A percentile compares a stretch with the other conserved stretches of the same genome.
Evolutionary conservation across 1,140 invertebrate species (phyloP).

Genomic region (Oryctes rhinoceros): DNA sequence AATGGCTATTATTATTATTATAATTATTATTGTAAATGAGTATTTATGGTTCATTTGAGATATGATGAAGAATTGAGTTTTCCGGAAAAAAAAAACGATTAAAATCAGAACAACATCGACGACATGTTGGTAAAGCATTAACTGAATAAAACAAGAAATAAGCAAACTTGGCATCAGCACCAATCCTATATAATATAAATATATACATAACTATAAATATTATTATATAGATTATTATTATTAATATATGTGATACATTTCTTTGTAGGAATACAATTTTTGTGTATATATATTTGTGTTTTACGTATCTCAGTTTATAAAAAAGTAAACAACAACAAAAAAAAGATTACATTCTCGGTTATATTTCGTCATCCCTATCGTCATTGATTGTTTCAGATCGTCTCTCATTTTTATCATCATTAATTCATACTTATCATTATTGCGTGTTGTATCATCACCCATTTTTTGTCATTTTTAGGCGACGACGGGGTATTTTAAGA

Average conservation of each 20-base stretch:
- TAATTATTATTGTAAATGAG: conserved; percentile 49
- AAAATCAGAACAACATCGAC: conserved; percentile 39
- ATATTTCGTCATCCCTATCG: conserved; percentile 60
- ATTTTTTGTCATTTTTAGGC: conserved; percentile 44
- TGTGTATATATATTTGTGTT: conserved; percentile 56
- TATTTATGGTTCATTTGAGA: conserved; percentile 54
- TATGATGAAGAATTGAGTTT: conserved; percentile 39
- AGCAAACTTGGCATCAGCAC: conserved; percentile 57
- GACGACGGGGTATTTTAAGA: conserved; percentile 52
- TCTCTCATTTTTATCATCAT: conserved; percentile 62
- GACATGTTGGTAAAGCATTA: conserved; percentile 25
- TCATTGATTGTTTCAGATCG: conserved; percentile 60
- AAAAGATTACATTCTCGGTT: conserved; percentile 51
- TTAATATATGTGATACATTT: conserved; percentile 62
- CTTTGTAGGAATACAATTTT: conserved; percentile 57
- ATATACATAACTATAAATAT: conserved; percentile 51
- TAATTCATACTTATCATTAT: conserved; percentile 47
- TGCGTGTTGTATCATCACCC: conserved; percentile 47
- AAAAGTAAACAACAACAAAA: conserved; percentile 49
- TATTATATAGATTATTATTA: conserved; percentile 53
- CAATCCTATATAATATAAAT: conserved; percentile 54
- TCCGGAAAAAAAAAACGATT: neutral
- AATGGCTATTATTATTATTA: conserved; percentile 52
- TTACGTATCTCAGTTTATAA: conserved; percentile 59
- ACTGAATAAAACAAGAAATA: conserved; percentile 6